phyloP scores from a whole-genome alignment of 2,888 invertebrate genomes.

The Seira ritae region DNA sequence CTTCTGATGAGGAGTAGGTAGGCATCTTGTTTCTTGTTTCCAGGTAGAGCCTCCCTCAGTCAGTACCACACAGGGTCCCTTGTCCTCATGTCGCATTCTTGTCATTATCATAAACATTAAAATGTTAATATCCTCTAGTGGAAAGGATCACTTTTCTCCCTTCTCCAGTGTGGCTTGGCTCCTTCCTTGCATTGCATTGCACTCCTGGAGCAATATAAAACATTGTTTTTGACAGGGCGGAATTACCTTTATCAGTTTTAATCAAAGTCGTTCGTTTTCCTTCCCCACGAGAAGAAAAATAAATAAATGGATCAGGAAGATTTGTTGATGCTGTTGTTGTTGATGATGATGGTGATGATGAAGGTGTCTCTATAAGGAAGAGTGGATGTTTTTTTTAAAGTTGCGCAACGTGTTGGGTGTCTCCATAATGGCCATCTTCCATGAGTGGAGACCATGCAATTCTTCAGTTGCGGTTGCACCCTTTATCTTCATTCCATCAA shows the following conservation, averaged over 20 bases:
- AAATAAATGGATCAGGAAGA: not conserved
- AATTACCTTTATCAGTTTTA: slow-evolving; percentile 1
- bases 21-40: not conserved
- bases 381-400: not conserved
- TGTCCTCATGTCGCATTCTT: not conserved
- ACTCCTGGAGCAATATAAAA: not conserved
- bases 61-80: not conserved
- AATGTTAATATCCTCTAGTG: not conserved
- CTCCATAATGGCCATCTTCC: not conserved
- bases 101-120: slow-evolving; percentile 5
- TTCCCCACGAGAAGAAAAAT: not conserved
- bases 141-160: not conserved
- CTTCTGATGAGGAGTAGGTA: not conserved
- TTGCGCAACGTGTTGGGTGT: not conserved
- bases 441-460: not conserved
- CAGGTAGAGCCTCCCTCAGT: not conserved
- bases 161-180: not conserved
- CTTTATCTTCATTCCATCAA: not conserved
- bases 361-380: no score
- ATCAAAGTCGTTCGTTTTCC: not conserved
- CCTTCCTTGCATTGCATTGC: no score
- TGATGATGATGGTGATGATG: no score
- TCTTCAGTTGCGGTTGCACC: not conserved
- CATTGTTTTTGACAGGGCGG: slow-evolving; percentile 3
- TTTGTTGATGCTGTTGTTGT: no score